Percentiles rank a stretch among this genome's conserved stretches.
Evolutionary conservation across 2,888 invertebrate species (phyloP).

Genomic region (Acronicta alni): DNA sequence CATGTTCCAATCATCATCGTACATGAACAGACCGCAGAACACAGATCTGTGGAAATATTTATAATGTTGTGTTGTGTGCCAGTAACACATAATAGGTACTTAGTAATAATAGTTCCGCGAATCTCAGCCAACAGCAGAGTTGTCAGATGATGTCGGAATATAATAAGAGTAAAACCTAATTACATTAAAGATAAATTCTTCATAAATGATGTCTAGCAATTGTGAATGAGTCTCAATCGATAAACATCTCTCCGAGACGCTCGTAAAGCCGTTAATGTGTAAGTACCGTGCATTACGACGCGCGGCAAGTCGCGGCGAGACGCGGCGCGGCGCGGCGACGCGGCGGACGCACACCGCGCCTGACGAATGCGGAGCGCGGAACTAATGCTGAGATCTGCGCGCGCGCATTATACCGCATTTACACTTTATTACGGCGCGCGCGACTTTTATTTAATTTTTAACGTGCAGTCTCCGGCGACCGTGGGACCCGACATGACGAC

Average conservation of each 20-base stretch:
- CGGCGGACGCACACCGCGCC: constrained; percentile 67
- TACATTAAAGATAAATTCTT: constrained; percentile 40
- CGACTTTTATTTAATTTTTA: constrained; percentile 61
- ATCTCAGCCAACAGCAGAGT: constrained; percentile 5
- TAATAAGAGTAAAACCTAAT: constrained; percentile 37
- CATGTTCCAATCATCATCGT: constrained; percentile 6
- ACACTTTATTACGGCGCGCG: constrained; percentile 63
- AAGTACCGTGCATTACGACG: constrained; percentile 48
- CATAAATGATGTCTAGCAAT: constrained; percentile 44
- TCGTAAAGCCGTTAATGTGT: constrained; percentile 52
- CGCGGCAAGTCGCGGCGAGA: constrained; percentile 30
- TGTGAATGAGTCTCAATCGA: constrained; percentile 43
- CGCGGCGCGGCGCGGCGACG: constrained; percentile 39
- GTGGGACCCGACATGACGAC: constrained; percentile 46
- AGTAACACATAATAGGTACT: not conserved
- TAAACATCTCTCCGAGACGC: constrained; percentile 46
- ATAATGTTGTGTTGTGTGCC: constrained; percentile 1
- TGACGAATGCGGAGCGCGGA: constrained; percentile 76
- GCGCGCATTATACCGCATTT: constrained; percentile 62
- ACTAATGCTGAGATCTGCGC: constrained; percentile 66
- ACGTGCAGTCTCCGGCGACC: constrained; percentile 27
- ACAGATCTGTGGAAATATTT: constrained; percentile 1
- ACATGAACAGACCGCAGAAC: constrained; percentile 6
- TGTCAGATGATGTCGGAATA: constrained; percentile 6
- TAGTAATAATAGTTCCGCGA: constrained; percentile 16